Evolutionary conservation across 2,888 invertebrate species (phyloP).

Genomic region (Lingula anatina): DNA sequence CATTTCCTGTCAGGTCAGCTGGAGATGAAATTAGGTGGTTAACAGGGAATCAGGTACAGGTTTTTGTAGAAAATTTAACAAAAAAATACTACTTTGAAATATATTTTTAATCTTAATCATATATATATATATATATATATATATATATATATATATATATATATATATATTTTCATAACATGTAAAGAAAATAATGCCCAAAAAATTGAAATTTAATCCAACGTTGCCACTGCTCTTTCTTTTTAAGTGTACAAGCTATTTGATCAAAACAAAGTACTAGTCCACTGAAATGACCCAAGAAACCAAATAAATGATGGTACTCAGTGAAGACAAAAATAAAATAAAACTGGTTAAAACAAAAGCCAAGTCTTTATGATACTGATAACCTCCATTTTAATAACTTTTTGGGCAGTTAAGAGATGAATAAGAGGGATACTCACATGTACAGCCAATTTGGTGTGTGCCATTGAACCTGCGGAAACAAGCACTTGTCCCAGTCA

Average conservation of each 20-base stretch:
- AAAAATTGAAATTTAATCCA: no score
- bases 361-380: background rate
- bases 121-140: no score
- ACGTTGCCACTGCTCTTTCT: no score
- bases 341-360: background rate
- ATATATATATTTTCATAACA: no score
- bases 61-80: no score
- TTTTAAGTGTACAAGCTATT: no score
- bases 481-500: constrained; percentile 57
- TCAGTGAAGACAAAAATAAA: background rate
- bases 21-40: constrained; percentile 40
- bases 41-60: no score
- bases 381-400: background rate
- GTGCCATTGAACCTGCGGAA: constrained; percentile 89
- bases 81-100: background rate
- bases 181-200: no score
- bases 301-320: background rate
- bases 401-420: background rate
- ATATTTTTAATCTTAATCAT: background rate
- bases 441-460: constrained; percentile 90
- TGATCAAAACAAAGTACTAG: no score
- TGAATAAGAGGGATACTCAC: constrained; percentile 59
- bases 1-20: constrained; percentile 74
- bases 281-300: no score
- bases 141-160: no score